Percentiles rank a stretch among this genome's conserved stretches.
These are phyloP conservation scores for Drosophila miranda DNA, from an alignment of 1,140 invertebrate genomes.

Conservation along the genomic window DNA sequence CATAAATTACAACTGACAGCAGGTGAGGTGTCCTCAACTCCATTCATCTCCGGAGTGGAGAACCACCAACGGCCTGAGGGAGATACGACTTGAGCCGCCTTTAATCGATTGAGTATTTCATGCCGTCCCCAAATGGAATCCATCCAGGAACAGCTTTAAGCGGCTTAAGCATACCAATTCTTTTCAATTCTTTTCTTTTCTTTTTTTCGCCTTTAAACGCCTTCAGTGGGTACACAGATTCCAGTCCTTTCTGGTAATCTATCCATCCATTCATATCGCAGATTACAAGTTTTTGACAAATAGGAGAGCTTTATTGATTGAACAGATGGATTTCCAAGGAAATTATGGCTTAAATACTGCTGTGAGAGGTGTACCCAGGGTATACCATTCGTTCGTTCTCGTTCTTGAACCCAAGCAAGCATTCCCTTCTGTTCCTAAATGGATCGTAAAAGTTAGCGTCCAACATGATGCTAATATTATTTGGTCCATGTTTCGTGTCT, in stretches of 20 bases:
- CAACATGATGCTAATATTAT: constrained; percentile 41
- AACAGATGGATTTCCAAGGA: no score
- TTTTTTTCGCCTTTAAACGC: background rate
- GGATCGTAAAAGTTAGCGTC: constrained; percentile 37
- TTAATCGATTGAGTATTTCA: constrained; percentile 55
- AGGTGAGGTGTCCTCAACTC: background rate
- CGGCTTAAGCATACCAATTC: constrained; percentile 17
- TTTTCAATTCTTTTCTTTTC: constrained; percentile 5
- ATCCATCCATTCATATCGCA: background rate
- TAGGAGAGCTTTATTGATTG: no score
- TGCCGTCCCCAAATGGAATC: constrained; percentile 1
- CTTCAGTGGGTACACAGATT: no score
- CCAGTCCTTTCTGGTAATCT: no score
- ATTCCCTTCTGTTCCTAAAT: constrained; percentile 8
- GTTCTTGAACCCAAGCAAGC: no score
- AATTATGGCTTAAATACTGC: no score
- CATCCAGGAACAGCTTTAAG: constrained; percentile 24
- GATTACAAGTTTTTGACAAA: no score
- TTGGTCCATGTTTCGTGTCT: constrained; percentile 32
- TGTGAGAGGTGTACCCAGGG: no score
- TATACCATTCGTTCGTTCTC: no score
- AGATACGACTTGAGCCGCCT: background rate
- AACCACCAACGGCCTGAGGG: background rate
- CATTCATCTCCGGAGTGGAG: background rate
- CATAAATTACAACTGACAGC: constrained; percentile 54